Base-by-base conservation (phyloP, 2,888 invertebrate genomes). In the Steinernema scapterisci region DNA sequence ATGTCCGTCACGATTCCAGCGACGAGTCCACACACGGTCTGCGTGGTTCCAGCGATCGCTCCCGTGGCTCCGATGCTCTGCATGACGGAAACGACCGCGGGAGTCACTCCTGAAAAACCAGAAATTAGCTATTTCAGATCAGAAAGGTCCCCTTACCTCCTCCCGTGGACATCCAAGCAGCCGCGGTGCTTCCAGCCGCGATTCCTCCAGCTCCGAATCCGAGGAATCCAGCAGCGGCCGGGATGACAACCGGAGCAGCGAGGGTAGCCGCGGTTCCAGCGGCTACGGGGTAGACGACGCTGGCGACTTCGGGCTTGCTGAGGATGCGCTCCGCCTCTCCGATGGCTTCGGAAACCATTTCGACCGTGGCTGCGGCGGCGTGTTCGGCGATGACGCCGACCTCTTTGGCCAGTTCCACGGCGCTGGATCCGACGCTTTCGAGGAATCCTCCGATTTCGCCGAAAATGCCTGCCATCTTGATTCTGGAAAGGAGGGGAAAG, bases 21-120 rank as follows among this genome's bases (percentile, higher is more conserved):
- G 25, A 54, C 5, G 5, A 54, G 5, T 19, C 51, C 51, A 51
- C 11, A 11, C 45, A 16, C 45, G 9, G 16, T 11, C 45, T 48
- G 3, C 6, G 48, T 48, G 3, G n/a, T 16, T 19, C 48, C 48
- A 5, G 63, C 38, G 16, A 31, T 63, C 16, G 63, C 63, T 1
- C 63, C 63, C 9, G 63, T 63, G 2, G 63, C 63, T n/a, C 63
- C 63, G 13, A 63, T 16, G 38, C 63, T 63, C 31, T 63, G 63
- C 7, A 63, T 5, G 31, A 38, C 38, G 13, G 63, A 23, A 13
- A 63, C 63, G 19, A 31, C 27, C 11, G 63, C 63, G 3, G 63
- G 63, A 1, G 63, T 63, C 1, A 31, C 63, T 5, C 63, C 63
- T 63, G 23, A 52, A 52, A 11, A 11, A 9, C 5, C 3, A 21